Conservation (phyloP, 2,113 vertebrate species). For the Phoenicopterus ruber region DNA sequence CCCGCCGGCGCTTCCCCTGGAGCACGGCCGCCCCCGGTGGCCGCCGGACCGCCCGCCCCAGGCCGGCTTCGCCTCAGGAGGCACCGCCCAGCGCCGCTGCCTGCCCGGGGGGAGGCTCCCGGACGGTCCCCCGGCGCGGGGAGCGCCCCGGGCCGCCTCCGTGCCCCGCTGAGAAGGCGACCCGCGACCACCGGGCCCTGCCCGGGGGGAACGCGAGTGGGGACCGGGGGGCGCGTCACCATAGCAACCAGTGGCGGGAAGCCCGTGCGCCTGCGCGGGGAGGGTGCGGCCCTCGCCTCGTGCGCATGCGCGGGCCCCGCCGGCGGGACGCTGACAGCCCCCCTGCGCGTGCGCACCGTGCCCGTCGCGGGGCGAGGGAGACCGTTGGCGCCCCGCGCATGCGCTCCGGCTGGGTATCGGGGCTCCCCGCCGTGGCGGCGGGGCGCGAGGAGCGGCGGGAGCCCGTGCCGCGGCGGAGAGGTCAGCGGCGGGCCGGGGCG, state of each 20-base stretch:
- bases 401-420: background rate
- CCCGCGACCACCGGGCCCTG: rapidly evolving
- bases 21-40: background rate
- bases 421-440: background rate
- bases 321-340: background rate
- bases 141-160: rapidly evolving
- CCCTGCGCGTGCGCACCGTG: background rate
- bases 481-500: background rate
- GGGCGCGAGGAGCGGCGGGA: background rate
- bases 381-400: background rate
- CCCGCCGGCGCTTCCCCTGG: background rate
- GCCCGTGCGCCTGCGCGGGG: rapidly evolving
- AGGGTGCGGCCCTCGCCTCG: rapidly evolving
- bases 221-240: rapidly evolving
- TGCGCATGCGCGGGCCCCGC: background rate
- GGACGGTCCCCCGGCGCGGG: rapidly evolving
- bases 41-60: background rate
- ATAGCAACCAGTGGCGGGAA: background rate
- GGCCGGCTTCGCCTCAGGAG: rapidly evolving
- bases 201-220: rapidly evolving
- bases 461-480: background rate
- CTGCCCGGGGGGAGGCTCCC: background rate
- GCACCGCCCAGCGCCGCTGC: background rate
- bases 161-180: rapidly evolving
- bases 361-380: rapidly evolving